phyloP scores from a whole-genome alignment of 2,888 invertebrate genomes.

The Diabrotica balteata region DNA sequence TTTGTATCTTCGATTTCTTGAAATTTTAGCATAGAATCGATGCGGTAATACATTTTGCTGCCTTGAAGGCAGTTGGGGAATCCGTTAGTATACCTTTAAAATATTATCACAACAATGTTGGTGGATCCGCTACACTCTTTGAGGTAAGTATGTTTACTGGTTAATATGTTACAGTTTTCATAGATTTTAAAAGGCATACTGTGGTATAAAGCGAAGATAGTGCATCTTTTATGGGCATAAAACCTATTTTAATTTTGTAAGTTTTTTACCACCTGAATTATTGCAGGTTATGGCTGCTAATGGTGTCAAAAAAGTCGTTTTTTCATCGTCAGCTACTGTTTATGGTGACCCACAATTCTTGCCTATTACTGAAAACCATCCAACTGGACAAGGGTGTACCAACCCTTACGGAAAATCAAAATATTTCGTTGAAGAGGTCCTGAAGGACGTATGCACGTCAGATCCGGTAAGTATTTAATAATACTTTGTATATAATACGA shows the following conservation, averaged over 20 bases:
- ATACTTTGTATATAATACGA: background rate
- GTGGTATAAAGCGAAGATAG: too few relatives aligned
- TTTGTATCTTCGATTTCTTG: slow-evolving; percentile 17
- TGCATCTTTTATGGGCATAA: too few relatives aligned
- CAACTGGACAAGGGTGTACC: slow-evolving; percentile 82
- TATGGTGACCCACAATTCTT: slow-evolving; percentile 87
- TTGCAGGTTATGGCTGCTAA: slow-evolving; percentile 77
- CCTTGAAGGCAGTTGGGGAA: slow-evolving; percentile 93
- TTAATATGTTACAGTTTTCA: too few relatives aligned
- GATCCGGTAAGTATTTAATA: slow-evolving; percentile 68
- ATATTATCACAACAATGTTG: slow-evolving; percentile 90
- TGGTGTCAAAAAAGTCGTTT: slow-evolving; percentile 79
- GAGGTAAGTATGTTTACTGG: slow-evolving; percentile 66
- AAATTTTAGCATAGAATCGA: slow-evolving; percentile 76
- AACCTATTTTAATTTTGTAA: too few relatives aligned
- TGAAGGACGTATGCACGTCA: slow-evolving; percentile 82
- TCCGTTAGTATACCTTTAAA: slow-evolving; percentile 85
- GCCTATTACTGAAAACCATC: slow-evolving; percentile 85
- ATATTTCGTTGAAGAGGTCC: slow-evolving; percentile 92
- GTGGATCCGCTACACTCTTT: slow-evolving; percentile 83
- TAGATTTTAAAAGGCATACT: too few relatives aligned
- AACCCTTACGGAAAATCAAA: slow-evolving; percentile 95
- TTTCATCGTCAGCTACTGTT: slow-evolving; percentile 92
- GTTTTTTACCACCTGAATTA: background rate
- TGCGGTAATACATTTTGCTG: slow-evolving; percentile 94